Base-by-base conservation (phyloP, 2,888 invertebrate genomes). In the Yponomeuta malinellus region DNA sequence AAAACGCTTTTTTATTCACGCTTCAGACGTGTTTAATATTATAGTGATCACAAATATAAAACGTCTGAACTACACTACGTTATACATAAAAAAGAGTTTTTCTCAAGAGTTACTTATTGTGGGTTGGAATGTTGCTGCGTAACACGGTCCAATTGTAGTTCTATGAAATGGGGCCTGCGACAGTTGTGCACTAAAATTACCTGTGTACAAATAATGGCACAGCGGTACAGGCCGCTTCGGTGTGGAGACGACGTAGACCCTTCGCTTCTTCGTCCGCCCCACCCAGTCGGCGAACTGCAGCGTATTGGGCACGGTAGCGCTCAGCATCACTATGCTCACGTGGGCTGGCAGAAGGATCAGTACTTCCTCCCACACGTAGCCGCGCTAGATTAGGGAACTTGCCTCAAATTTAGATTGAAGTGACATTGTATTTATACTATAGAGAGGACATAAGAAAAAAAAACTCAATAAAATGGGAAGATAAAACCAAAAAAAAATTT, bases 331-430 rank as follows among this genome's bases (percentile, higher is more conserved):
- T 73, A 99, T 98, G 77, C 96, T 97, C 9, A 99, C 98, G 84
- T 98, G 98, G 8, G 96, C 95, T 0, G 99, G 99, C 71, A 99
- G 88, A 83, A 99, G 94, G 78, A 99, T 99, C 4, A 99, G 93
- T 0, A 98, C 98, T 89, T 99, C 99, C 87, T 99, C 99, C 99
- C 99, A 99, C 0, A 99, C 99, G 81, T 99, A 98, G 12, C 99
- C 99, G 74, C 99, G 93, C 95, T 96, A 83, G 33, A 73, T 12
- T 15, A 6, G 2, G 5, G 8, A 15, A 59, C 12, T 59, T 12
- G 15, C 3, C 52, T 15, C 52, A 15, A 15, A 59, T 15, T 59
- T 15, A 59, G 1, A 59, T 4, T 15, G 4, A 5, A 15, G 5
- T 43, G 33, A 33, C 33, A 33, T 33, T 33, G 43, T 43, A 43